Conservation (phyloP, 2,888 invertebrate species). For the Synanthedon vespiformis region DNA sequence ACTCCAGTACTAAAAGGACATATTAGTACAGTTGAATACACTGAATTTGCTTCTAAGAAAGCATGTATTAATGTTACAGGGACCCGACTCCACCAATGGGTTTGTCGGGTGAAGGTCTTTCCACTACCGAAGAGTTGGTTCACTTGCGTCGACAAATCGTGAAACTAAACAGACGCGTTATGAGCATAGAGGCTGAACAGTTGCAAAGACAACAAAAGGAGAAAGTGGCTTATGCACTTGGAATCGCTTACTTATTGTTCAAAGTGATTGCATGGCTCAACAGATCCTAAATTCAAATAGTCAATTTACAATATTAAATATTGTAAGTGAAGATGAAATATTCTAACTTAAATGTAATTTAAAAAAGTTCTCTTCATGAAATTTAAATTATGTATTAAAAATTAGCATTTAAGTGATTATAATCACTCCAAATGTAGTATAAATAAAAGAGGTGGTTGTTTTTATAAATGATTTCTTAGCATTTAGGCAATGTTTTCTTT, state of each 20-base stretch:
- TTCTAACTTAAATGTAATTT: slow-evolving; percentile 28
- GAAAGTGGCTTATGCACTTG: slow-evolving; percentile 85
- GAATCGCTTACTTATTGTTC: slow-evolving; percentile 86
- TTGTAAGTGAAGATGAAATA: slow-evolving; percentile 40
- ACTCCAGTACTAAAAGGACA: too few species aligned
- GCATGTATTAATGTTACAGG: slow-evolving; percentile 36
- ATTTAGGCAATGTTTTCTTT: slow-evolving; percentile 46
- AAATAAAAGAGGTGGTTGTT: slow-evolving; percentile 32
- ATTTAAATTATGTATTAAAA: slow-evolving; percentile 10
- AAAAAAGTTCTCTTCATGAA: slow-evolving; percentile 34
- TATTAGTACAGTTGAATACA: too few species aligned
- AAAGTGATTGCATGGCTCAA: slow-evolving; percentile 87
- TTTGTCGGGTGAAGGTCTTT: slow-evolving; percentile 73
- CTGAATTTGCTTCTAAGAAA: neutral
- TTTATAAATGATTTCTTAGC: slow-evolving; percentile 40
- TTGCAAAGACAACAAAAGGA: slow-evolving; percentile 87
- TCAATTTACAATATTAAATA: slow-evolving; percentile 28
- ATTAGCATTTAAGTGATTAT: slow-evolving; percentile 7
- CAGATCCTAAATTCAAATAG: slow-evolving; percentile 43
- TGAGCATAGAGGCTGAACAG: slow-evolving; percentile 88
- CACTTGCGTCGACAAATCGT: slow-evolving; percentile 88
- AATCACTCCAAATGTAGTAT: slow-evolving; percentile 26
- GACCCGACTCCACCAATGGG: slow-evolving; percentile 77
- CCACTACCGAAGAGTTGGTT: slow-evolving; percentile 82
- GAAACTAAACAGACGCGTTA: slow-evolving; percentile 87